Percentiles rank a stretch among this genome's conserved stretches.
These are phyloP conservation scores for Tupaia chinensis DNA, from an alignment of 2,113 vertebrate species.

Conservation along the genomic window DNA sequence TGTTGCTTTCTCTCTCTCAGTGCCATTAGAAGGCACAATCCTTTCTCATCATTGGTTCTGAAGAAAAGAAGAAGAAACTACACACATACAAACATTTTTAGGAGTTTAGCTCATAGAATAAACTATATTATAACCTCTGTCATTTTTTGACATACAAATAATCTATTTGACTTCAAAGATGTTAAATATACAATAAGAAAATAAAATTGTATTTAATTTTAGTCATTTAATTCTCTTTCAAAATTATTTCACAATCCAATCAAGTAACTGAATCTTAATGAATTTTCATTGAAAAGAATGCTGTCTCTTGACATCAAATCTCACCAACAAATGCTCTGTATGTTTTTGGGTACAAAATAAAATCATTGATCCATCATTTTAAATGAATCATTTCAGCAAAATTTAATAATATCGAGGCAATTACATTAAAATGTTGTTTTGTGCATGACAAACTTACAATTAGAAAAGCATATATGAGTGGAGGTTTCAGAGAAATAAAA, in stretches of 20 bases:
- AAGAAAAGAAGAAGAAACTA: neutral
- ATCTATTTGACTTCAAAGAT: neutral
- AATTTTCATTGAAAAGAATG: neutral
- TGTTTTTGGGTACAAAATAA: neutral
- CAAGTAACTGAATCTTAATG: neutral
- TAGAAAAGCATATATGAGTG: neutral
- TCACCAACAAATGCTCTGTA: neutral
- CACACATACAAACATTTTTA: neutral
- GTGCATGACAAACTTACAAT: neutral
- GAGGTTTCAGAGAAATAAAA: neutral
- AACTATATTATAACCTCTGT: neutral
- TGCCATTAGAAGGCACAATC: neutral
- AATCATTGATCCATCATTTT: conserved; percentile 1
- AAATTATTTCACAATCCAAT: neutral
- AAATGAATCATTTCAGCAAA: neutral
- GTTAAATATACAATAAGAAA: neutral
- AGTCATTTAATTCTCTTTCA: neutral
- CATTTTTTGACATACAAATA: neutral
- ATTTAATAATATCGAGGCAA: neutral
- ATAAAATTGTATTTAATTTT: neutral
- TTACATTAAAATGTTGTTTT: neutral
- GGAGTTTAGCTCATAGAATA: neutral
- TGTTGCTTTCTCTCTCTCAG: neutral
- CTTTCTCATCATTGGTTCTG: neutral
- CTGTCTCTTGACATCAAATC: neutral